Evolutionary conservation across 2,797 vertebrate species (phyloP).

Genomic region (Falco biarmicus): DNA sequence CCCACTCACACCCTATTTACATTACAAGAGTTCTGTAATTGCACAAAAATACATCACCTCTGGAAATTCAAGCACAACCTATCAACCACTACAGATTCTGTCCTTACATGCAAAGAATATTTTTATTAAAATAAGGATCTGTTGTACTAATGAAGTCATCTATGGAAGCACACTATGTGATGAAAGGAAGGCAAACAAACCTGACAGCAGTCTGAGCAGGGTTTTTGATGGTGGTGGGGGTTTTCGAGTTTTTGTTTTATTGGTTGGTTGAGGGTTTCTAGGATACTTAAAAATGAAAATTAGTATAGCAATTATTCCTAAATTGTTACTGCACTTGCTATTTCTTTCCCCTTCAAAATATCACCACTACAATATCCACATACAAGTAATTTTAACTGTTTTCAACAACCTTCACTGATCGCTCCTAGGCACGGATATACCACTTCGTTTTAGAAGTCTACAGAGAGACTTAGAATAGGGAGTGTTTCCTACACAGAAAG

Average conservation of each 20-base stretch:
- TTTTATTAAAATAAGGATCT: neutral
- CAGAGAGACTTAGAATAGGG: neutral
- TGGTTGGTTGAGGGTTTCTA: rapidly evolving
- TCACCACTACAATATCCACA: neutral
- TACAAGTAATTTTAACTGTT: neutral
- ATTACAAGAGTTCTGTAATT: neutral
- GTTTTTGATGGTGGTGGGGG: neutral
- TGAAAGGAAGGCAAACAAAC: neutral
- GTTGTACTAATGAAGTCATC: neutral
- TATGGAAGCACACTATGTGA: neutral
- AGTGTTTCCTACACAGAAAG: slow-evolving; percentile 7
- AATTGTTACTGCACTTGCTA: neutral
- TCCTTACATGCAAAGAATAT: neutral
- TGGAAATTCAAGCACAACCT: neutral
- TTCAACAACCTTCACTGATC: neutral
- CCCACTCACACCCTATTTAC: neutral
- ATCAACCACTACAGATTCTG: neutral
- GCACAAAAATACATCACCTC: neutral
- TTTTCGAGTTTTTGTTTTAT: neutral
- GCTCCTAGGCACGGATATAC: neutral
- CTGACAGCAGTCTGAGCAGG: neutral
- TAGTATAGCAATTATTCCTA: neutral
- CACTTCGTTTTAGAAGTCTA: neutral
- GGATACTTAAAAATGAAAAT: neutral
- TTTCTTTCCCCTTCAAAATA: neutral